Base-by-base conservation (phyloP, 1,140 invertebrate species). In the Prorops nasuta region DNA sequence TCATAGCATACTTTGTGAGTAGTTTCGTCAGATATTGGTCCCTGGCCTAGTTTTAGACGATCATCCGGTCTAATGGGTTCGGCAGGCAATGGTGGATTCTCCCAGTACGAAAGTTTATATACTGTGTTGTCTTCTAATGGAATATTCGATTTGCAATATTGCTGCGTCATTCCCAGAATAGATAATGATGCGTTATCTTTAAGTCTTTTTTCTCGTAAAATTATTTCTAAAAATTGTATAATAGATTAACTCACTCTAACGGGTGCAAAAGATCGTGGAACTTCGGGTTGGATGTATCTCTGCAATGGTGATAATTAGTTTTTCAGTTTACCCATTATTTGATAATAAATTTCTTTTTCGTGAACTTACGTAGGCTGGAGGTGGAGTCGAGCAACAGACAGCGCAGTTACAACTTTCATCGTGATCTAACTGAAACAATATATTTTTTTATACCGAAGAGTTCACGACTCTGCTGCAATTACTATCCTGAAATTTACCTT, bases 261-360 rank as follows among this genome's bases (percentile, higher is more conserved):
- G 15, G 83, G 83, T 15, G 71, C 71, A 18, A 74, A 78, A 1
- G 81, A 80, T 47, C 81, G 80, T 10, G 78, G 64, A 2, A 79
- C 55, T n/a, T 80, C 50, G 2, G 83, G 83, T 61, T 85, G 83
- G 39, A 83, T 67, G 56, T 85, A 85, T 71, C 67, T 70, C 73
- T 76, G 41, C 14, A 60, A 59, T 12, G 20, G 22, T 12, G n/a
- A 10, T 15, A 32, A 19, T 48, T 32, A 18, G 21, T 24, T 24
- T 35, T 48, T 39, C 15, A 38, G 47, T 38, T 39, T 12, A 1
- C 10, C 16, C 31, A 35, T 34, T 41, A 20, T 24, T 19, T 39
- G 15, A 32, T 41, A 19, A 22, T 12, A 1, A 21, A 18, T 39
- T 36, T 31, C 31, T n/a, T n/a, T n/a, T n/a, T n/a, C n/a, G n/a